phyloP scores from a whole-genome alignment of 2,888 invertebrate genomes.

The Selenia dentaria region DNA sequence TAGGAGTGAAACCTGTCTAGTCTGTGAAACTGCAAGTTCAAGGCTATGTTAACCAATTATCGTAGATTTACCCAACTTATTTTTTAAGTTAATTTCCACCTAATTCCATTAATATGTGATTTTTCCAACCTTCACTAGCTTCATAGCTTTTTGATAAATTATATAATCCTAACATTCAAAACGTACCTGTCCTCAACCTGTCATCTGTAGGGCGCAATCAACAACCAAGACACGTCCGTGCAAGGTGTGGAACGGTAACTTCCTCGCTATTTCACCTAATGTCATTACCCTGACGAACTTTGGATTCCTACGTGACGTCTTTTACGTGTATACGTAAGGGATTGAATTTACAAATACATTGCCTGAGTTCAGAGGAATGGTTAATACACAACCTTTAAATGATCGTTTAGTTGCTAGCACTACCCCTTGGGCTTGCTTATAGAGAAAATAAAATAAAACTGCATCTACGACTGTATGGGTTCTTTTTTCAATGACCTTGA shows the following conservation, averaged over 20 bases:
- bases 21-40: no score
- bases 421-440: no score
- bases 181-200: conserved; percentile 42
- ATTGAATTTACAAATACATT: conserved; percentile 12
- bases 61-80: no score
- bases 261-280: conserved; percentile 68
- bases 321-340: conserved; percentile 28
- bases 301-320: conserved; percentile 36
- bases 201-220: conserved; percentile 35
- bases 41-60: no score
- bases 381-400: no score
- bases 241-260: conserved; percentile 57
- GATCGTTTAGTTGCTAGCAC: no score
- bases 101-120: no score
- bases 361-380: not conserved
- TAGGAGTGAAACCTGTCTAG: no score
- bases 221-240: conserved; percentile 54
- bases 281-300: conserved; percentile 61
- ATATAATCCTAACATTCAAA: conserved; percentile 61
- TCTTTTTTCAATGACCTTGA: no score
- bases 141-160: conserved; percentile 66
- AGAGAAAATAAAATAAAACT: no score
- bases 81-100: no score
- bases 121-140: not conserved
- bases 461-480: no score